These are phyloP conservation scores for Acrocephalus arundinaceus DNA, from an alignment of 2,113 vertebrate species.

Conservation along the genomic window DNA sequence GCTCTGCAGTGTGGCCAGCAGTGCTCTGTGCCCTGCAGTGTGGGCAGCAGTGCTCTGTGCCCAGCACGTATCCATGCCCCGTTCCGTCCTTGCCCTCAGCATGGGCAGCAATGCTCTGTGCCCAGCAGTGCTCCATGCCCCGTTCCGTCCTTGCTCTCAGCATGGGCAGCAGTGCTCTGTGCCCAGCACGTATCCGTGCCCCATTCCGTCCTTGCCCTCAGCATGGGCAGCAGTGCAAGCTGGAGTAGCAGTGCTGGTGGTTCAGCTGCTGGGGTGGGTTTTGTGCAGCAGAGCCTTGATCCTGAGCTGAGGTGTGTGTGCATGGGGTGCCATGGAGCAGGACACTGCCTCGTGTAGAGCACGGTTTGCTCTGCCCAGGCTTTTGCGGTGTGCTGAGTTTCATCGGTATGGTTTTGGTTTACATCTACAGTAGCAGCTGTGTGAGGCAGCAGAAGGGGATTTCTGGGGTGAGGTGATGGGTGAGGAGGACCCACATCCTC, in stretches of 20 bases:
- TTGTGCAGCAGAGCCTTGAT: neutral
- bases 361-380: neutral
- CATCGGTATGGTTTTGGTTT: fast-evolving
- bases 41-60: no score
- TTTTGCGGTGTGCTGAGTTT: neutral
- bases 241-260: neutral
- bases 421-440: fast-evolving
- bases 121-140: no score
- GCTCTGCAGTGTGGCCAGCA: neutral
- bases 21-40: no score
- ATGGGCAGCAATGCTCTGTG: no score
- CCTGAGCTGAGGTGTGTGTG: fast-evolving
- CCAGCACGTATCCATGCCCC: no score
- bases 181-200: no score
- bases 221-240: no score
- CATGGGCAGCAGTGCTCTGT: no score
- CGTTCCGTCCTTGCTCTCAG: no score
- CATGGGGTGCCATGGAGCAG: fast-evolving
- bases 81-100: no score
- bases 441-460: neutral
- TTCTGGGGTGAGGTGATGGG: neutral
- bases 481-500: fast-evolving
- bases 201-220: no score
- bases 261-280: fast-evolving
- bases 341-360: neutral